These are phyloP conservation scores for Unio delphinus DNA, from an alignment of 2,888 invertebrate species.

Conservation along the genomic window DNA sequence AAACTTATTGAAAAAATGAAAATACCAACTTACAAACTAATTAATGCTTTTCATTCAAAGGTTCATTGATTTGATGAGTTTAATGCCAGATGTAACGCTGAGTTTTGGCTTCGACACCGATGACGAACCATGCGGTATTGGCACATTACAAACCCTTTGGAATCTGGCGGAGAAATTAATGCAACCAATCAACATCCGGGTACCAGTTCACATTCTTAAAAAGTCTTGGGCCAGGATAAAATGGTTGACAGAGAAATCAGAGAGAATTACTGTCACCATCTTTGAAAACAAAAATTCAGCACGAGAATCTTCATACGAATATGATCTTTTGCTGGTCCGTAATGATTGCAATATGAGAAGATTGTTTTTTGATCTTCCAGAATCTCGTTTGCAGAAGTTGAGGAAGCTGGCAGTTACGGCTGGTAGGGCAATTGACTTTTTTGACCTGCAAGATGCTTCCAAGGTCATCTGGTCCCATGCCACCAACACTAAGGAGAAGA, in stretches of 20 bases:
- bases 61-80: too few species aligned
- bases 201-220: not conserved
- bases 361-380: conserved; percentile 41
- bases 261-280: too few species aligned
- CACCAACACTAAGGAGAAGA: conserved; percentile 80
- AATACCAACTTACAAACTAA: too few species aligned
- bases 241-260: too few species aligned
- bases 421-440: conserved; percentile 68
- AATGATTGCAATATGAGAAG: conserved; percentile 39
- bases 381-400: conserved; percentile 27
- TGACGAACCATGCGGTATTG: too few species aligned
- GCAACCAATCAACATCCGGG: conserved; percentile 20
- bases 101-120: too few species aligned
- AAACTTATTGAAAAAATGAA: too few species aligned
- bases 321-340: conserved; percentile 36
- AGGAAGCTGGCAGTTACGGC: conserved; percentile 32
- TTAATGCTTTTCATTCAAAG: too few species aligned
- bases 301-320: conserved; percentile 2
- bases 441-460: conserved; percentile 79
- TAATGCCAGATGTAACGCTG: too few species aligned
- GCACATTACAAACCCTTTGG: conserved; percentile 21
- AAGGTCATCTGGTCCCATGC: conserved; percentile 88
- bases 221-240: too few species aligned
- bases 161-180: conserved; percentile 52
- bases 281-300: too few species aligned